Conservation (phyloP, 2,888 invertebrate species). For the Ceriagrion tenellum region DNA sequence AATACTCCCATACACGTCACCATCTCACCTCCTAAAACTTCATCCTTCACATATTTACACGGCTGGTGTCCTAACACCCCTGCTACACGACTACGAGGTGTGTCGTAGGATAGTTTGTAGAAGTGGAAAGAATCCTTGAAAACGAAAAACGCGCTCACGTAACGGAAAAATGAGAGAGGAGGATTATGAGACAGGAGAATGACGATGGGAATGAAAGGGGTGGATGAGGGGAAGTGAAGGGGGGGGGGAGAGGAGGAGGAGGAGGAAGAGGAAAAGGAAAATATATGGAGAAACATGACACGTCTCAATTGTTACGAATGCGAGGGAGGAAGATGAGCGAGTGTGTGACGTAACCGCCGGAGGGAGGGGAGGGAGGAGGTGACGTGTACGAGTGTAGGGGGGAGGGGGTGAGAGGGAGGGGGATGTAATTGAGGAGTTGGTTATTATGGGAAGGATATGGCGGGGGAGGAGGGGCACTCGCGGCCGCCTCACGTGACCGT, state of each 20-base stretch:
- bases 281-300: not conserved
- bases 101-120: too few species aligned
- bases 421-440: not conserved
- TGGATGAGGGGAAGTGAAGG: not conserved
- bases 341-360: not conserved
- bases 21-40: too few species aligned
- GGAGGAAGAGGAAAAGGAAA: not conserved
- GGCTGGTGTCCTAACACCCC: too few species aligned
- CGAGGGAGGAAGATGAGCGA: not conserved
- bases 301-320: constrained; percentile 13
- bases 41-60: too few species aligned
- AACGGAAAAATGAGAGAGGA: not conserved
- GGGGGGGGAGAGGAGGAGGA: not conserved
- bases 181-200: too few species aligned
- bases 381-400: too few species aligned
- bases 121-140: too few species aligned
- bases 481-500: not conserved
- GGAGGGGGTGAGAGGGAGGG: not conserved
- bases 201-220: too few species aligned
- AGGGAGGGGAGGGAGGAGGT: not conserved
- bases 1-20: too few species aligned
- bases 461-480: not conserved
- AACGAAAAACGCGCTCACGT: not conserved
- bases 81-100: too few species aligned
- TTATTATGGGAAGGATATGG: too few species aligned